phyloP scores from a whole-genome alignment of 2,113 vertebrate genomes.

The Gasterosteus nipponicus region DNA sequence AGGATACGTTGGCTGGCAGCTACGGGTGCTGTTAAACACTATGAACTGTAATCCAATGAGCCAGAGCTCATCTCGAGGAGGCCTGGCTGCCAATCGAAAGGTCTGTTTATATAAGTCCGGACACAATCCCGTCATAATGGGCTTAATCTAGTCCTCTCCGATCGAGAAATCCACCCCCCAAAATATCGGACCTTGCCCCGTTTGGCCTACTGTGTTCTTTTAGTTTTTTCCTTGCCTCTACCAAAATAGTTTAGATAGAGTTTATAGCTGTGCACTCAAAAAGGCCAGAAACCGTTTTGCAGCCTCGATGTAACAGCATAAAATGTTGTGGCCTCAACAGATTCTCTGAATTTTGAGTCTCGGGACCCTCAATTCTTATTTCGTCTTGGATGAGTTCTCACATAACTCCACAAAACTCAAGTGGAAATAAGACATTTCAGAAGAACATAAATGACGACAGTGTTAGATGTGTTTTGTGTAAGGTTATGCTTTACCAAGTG shows the following conservation, averaged over 20 bases:
- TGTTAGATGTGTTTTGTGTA: background rate
- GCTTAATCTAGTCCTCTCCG: slow-evolving; percentile 22
- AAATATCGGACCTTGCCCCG: background rate
- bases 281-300: background rate
- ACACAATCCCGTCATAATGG: slow-evolving; percentile 40
- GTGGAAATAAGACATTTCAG: slow-evolving; percentile 21
- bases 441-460: slow-evolving; percentile 12
- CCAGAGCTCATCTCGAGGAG: slow-evolving; percentile 35
- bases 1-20: slow-evolving; percentile 45
- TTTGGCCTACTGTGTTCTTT: background rate
- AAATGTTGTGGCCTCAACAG: slow-evolving; percentile 20
- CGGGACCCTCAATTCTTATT: slow-evolving; percentile 2
- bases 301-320: slow-evolving; percentile 13
- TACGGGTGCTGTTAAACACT: slow-evolving; percentile 28
- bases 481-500: slow-evolving; percentile 1
- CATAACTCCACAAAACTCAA: slow-evolving; percentile 6
- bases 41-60: slow-evolving; percentile 53
- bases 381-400: background rate
- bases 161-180: slow-evolving; percentile 1
- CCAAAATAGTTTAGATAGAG: slow-evolving; percentile 22
- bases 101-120: slow-evolving; percentile 26
- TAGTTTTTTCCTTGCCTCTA: background rate
- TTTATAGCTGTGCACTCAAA: slow-evolving; percentile 15
- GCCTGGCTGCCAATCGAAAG: slow-evolving; percentile 37
- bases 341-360: slow-evolving; percentile 4